Evolutionary conservation across 2,113 vertebrate genomes (phyloP), one percentile per base, ranked within the genome.

Genomic region (Morone chrysops): DNA sequence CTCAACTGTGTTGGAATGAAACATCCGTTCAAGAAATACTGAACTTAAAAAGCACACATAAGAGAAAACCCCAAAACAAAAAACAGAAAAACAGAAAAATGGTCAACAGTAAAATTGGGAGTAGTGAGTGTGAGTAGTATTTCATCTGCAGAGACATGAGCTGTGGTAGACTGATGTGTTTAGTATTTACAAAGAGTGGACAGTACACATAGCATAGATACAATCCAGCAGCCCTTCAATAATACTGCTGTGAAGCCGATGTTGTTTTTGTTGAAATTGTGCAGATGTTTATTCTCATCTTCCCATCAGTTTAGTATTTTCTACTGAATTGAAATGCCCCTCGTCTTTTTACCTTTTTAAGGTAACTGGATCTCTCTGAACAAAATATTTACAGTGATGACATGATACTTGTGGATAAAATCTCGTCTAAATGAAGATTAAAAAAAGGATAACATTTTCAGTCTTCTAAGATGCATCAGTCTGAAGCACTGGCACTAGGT

Each of bases 311-410:
- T 17, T 50, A 17, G 13, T 48, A 54, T 40, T 69, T 48, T 73
- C 17, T 54, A 38, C 4, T n/a, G 61, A 18, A 78, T 61, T 65
- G 8, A 38, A 60, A 48, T 20, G 47, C 9, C 31, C 31, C 31
- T 70, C 38, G 3, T 59, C 45, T 78, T 38, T 60, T 60, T 22
- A 50, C 41, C 9, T 25, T 63, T 77, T 10, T n/a, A 22, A 67
- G 61, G 3, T 43, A 79, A 77, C 78, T 57, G 31, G 5, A 60
- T 53, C 18, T 59, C 17, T 31, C n/a, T 50, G 0, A 61, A 75
- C 1, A 40, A 70, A 48, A 82, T 78, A 82, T 88, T 70, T 71
- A 90, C 79, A 88, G n/a, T 51, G 22, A 31, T n/a, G 4, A 69
- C 70, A 84, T 67, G 41, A 88, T 75, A 71, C 17, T 41, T 51